Base-by-base conservation (phyloP, 2,888 invertebrate species). In the Erebia palarica region DNA sequence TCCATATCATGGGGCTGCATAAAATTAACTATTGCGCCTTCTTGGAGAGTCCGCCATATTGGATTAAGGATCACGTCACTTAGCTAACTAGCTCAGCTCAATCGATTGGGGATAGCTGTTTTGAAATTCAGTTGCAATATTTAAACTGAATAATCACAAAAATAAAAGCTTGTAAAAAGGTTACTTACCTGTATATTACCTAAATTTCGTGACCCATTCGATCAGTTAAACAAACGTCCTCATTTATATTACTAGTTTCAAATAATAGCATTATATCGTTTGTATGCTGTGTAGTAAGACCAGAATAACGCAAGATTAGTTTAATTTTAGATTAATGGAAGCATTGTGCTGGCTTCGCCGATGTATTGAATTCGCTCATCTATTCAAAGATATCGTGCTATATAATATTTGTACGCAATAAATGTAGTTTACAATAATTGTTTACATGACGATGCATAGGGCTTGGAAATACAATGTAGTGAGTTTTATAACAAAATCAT, bases 251-350 rank as follows among this genome's bases (percentile, higher is more conserved):
- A 36, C 7, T 36, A 36, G 36, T 36, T 76, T 77, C 76, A 73
- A 72, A 69, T 36, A 44, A 47, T 13, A 47, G 1, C 68, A 72
- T 74, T 74, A 77, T 74, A 73, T 71, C 65, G 76, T 74, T 74
- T 64, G 69, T 47, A 68, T 59, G 64, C 60, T 68, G 67, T 68
- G 71, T 73, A 70, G 69, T 66, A 47, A 72, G 57, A 65, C 61
- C 36, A 70, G 61, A 68, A 71, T 73, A 71, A 66, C 18, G 21
- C 49, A 10, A 36, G 36, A 44, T 55, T 57, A 58, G 47, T 65
- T 67, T 65, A 68, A 60, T 71, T 65, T 68, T 68, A 44, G 64
- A 71, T 53, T 47, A 59, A 47, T 65, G n/a, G 53, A 51, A 16
- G 58, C 69, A 68, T 71, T 68, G 68, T 71, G 55, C 64, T 71